Evolutionary conservation across 2,113 vertebrate species (phyloP).

Genomic region (Labrus mixtus): DNA sequence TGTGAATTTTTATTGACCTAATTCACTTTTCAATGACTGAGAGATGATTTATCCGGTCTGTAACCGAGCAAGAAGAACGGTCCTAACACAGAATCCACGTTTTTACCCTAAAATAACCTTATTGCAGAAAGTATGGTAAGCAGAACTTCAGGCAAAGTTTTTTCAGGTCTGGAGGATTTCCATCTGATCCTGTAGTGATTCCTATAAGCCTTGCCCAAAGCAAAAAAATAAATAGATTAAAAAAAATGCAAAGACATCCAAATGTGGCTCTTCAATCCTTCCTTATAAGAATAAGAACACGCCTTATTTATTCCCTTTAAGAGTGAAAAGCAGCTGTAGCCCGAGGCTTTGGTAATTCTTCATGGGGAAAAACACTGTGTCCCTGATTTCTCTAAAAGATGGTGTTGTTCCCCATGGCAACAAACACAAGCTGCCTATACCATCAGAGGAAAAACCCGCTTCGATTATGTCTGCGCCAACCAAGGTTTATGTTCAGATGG

Average conservation of each 20-base stretch:
- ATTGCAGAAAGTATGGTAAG: neutral
- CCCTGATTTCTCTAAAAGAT: slow-evolving; percentile 1
- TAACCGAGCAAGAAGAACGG: no score
- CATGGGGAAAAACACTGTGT: slow-evolving; percentile 12
- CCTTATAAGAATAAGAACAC: neutral
- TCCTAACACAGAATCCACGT: no score
- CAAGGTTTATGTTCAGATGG: neutral
- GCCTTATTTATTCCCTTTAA: slow-evolving; percentile 8
- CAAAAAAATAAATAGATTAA: neutral
- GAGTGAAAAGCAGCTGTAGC: slow-evolving; percentile 4
- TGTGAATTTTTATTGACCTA: no score
- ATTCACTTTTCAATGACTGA: no score
- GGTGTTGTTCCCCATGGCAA: slow-evolving; percentile 12
- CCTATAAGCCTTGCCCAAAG: neutral
- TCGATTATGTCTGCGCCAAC: slow-evolving; percentile 2
- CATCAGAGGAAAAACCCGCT: neutral
- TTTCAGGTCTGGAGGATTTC: neutral
- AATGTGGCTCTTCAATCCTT: neutral
- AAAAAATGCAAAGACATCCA: neutral
- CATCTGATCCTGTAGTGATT: neutral
- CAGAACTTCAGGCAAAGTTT: neutral
- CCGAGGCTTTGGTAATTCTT: slow-evolving; percentile 1
- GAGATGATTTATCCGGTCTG: no score
- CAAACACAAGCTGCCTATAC: slow-evolving; percentile 11
- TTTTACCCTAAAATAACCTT: no score